Base-by-base conservation (phyloP, 2,113 vertebrate genomes). In the Hippocampus guttulatus region DNA sequence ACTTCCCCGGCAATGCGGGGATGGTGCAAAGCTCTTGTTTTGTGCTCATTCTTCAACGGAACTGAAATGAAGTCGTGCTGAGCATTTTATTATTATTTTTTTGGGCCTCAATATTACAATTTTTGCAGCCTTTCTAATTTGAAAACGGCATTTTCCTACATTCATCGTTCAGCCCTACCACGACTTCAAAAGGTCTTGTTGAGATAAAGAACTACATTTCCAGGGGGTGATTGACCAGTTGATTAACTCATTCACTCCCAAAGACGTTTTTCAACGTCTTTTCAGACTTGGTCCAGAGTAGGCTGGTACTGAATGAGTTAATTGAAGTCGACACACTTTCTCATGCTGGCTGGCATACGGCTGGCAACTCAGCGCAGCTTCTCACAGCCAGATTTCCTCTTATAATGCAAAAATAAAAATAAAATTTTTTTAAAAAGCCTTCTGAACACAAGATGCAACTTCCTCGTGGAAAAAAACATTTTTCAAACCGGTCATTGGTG, bases 361-460 rank as follows among this genome's bases (percentile, higher is more conserved):
- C 14, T 60, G 57, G 57, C 25, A 27, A 27, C 14, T 60, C 57
- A 60, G 15, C 8, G 27, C 8, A 60, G 57, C 1, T 25, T 60
- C 23, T 15, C 27, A 6, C 15, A 30, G 30, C 16, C 27, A 61
- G 20, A 18, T 33, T 38, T 38, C 8, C 58, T 27, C 30, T 18
- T 61, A 16, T 16, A 33, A 25, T 33, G 57, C 14, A 49, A 49
- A 49, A 49, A 49, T 18, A 49, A 47, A 47, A 40, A 41, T 27
- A 1, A 27, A 27, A 1, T 27, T 27, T 27, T 27, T 27, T 27
- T 27, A 27, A 69, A 74, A 64, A 55, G 66, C 58, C 41, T 68
- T 33, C 62, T 71, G 55, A 75, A 65, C 52, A 70, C 54, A 70
- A 80, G 14, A 76, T 21, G 21, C 47, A 0, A 38, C 68, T 63